A percentile compares a stretch with the other conserved stretches of the same genome.
Evolutionary conservation across 2,797 vertebrate genomes (phyloP).

Genomic region (Microctenopoma steveboyesi): DNA sequence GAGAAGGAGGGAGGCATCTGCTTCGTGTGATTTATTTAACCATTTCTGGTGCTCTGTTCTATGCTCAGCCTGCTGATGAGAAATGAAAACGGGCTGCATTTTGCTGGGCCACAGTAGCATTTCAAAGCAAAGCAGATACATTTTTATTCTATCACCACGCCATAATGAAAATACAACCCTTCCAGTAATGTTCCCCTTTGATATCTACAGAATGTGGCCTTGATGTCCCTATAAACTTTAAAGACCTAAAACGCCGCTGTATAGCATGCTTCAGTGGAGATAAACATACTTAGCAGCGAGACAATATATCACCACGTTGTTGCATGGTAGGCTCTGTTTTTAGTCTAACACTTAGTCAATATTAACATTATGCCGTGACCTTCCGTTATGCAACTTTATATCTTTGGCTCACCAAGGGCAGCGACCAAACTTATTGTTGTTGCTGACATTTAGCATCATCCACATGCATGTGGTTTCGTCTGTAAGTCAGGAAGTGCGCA

Average conservation of each 20-base stretch:
- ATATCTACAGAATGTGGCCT: conserved; percentile 37
- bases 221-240: conserved; percentile 37
- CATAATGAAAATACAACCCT: conserved; percentile 22
- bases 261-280: conserved; percentile 10
- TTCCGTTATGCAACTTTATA: conserved; percentile 60
- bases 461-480: conserved; percentile 79
- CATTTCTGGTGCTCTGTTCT: conserved; percentile 62
- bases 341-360: conserved; percentile 35
- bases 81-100: conserved; percentile 49
- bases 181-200: conserved; percentile 41
- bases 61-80: conserved; percentile 50
- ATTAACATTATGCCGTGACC: conserved; percentile 46
- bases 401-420: conserved; percentile 53
- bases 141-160: conserved; percentile 51
- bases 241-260: conserved; percentile 1
- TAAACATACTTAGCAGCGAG: conserved; percentile 16
- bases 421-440: conserved; percentile 57
- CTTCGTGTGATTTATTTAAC: conserved; percentile 77
- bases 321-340: conserved; percentile 6
- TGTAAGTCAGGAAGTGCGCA: conserved; percentile 78
- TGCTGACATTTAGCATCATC: conserved; percentile 80
- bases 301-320: conserved; percentile 23
- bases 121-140: conserved; percentile 49
- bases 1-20: conserved; percentile 55
- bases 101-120: conserved; percentile 54